Percentiles rank a stretch among this genome's conserved stretches.
Evolutionary conservation across 2,113 vertebrate species (phyloP).

Genomic region (Dolichotis patagonum): DNA sequence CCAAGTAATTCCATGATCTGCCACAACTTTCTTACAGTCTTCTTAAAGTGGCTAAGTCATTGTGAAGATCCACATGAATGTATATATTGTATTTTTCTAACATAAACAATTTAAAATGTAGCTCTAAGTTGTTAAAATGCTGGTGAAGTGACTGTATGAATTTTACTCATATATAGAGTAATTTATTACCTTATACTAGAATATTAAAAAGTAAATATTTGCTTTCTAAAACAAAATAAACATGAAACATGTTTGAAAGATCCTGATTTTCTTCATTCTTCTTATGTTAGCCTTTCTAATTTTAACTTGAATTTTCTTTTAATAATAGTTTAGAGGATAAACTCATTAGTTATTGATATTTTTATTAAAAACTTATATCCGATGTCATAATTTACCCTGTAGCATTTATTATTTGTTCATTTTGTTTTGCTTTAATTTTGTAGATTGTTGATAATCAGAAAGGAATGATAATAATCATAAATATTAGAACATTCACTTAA

Average conservation of each 20-base stretch:
- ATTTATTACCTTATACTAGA: not conserved
- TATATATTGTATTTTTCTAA: not conserved
- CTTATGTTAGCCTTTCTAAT: not conserved
- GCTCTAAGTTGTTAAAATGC: not conserved
- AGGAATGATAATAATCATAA: not conserved
- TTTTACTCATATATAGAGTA: not conserved
- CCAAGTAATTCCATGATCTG: not conserved
- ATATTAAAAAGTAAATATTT: not conserved
- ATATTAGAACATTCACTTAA: not conserved
- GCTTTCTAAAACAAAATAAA: not conserved
- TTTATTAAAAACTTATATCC: not conserved
- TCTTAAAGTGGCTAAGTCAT: not conserved
- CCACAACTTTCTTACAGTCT: not conserved
- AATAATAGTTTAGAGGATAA: not conserved
- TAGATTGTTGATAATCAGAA: not conserved
- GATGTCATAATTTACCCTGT: not conserved
- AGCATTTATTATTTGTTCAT: not conserved
- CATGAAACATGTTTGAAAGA: not conserved
- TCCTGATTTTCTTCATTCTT: not conserved
- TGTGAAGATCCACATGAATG: not conserved
- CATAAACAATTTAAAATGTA: not conserved
- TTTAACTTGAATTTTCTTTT: not conserved
- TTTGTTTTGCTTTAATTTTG: not conserved
- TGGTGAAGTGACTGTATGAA: not conserved
- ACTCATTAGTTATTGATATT: not conserved